Evolutionary conservation across 2,888 invertebrate genomes (phyloP), one percentile per base, ranked within the genome.

Genomic region (Tetragonisca angustula): DNA sequence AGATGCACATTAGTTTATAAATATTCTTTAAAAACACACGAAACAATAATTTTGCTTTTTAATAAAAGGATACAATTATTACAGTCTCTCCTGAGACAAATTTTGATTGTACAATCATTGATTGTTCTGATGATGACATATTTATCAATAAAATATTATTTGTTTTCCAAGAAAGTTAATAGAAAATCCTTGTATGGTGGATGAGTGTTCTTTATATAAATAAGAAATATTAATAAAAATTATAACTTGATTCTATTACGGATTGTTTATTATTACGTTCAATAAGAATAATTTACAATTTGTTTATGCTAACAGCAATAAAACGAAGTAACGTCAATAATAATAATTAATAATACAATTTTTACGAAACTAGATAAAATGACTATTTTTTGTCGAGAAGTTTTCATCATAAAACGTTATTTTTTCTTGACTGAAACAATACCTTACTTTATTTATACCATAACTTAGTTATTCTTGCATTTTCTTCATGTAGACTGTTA

Each of bases 51-150:
- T 59, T 56, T 65, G 24, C 59, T 11, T 32, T 72, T 69, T 67
- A 27, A 54, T 32, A 76, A 93, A 95, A 96, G 96, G 96, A 96
- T 96, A 96, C 96, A 93, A 95, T 95, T 93, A 95, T 94, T 62
- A 96, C 95, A 86, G 95, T 94, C 92, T 96, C 96, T n/a, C 95
- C 95, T 68, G 95, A 95, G 79, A 95, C 95, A 91, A 96, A 95
- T 92, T 96, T 96, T 72, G 95, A 95, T 93, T 96, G 96, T 75
- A 96, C 95, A 89, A 96, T 95, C 79, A 95, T 89, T 78, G 92
- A 86, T 88, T 93, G 92, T 83, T 93, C 94, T 54, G 91, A 84
- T 3, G 90, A 88, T 68, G 93, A 91, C 94, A 94, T 83, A 54
- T 67, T 85, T 80, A 36, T 50, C 67, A 21, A 54, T 84, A 52